These are phyloP conservation scores for Antrozous pallidus DNA, from an alignment of 2,797 vertebrate genomes.

Conservation along the genomic window DNA sequence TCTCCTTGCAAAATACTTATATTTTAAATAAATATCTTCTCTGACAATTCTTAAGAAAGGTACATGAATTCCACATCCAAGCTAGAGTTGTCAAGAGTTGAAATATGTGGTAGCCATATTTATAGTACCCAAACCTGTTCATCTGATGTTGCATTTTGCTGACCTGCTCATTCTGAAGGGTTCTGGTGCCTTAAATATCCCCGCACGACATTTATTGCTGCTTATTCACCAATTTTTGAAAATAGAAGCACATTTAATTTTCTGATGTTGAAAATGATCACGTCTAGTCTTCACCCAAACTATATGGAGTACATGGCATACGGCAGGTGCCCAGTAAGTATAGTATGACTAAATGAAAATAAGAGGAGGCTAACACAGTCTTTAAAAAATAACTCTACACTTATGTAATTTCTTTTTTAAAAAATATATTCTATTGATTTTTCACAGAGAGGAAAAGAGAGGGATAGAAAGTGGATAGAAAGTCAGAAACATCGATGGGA, in stretches of 20 bases:
- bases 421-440: no score
- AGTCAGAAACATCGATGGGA: no score
- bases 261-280: slow-evolving; percentile 44
- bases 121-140: neutral
- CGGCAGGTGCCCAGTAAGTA: neutral
- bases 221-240: slow-evolving; percentile 44
- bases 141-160: slow-evolving; percentile 37
- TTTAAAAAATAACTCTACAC: neutral
- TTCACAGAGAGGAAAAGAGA: no score
- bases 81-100: neutral
- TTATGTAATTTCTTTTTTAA: no score
- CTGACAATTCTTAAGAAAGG: slow-evolving; percentile 19
- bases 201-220: neutral
- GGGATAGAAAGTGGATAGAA: no score
- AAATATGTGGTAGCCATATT: slow-evolving; percentile 15
- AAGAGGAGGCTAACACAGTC: neutral
- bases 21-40: neutral
- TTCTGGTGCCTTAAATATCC: slow-evolving; percentile 39
- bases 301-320: neutral
- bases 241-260: slow-evolving; percentile 46
- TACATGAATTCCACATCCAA: neutral
- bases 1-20: neutral
- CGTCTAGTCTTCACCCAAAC: neutral
- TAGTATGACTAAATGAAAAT: neutral
- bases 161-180: slow-evolving; percentile 26